Evolutionary conservation across 1,140 invertebrate genomes (phyloP).

Genomic region (Onthophagus taurus): DNA sequence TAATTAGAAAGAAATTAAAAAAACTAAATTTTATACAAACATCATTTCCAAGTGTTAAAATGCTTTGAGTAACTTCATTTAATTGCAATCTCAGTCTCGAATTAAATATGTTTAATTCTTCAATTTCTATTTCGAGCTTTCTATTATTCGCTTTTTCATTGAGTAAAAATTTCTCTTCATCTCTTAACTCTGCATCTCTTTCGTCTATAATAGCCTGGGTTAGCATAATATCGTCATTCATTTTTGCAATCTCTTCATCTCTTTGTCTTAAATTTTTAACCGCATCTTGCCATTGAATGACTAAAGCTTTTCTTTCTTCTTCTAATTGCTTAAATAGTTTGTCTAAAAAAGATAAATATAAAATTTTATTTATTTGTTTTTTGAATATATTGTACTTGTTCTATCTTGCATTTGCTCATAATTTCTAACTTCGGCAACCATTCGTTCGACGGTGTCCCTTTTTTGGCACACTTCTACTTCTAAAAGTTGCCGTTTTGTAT

Average conservation of each 20-base stretch:
- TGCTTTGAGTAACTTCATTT: conserved; percentile 20
- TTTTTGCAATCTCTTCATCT: conserved; percentile 43
- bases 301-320: conserved; percentile 26
- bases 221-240: conserved; percentile 30
- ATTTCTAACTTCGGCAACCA: conserved; percentile 42
- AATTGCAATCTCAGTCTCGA: conserved; percentile 12
- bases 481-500: conserved; percentile 43
- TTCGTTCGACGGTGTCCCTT: conserved; percentile 38
- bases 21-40: conserved; percentile 14
- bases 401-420: conserved; percentile 45
- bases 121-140: conserved; percentile 23
- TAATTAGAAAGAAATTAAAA: not conserved
- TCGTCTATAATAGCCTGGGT: conserved; percentile 20
- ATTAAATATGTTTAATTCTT: conserved; percentile 21
- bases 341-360: conserved; percentile 15
- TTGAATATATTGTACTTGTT: conserved; percentile 22
- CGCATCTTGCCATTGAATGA: conserved; percentile 41
- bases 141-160: conserved; percentile 32
- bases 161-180: conserved; percentile 30
- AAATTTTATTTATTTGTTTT: not conserved
- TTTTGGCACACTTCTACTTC: conserved; percentile 43
- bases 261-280: conserved; percentile 45
- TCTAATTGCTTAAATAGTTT: conserved; percentile 30
- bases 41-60: conserved; percentile 21
- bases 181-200: conserved; percentile 25